Conservation (phyloP, 2,797 vertebrate species). For the Setipinna tenuifilis region DNA sequence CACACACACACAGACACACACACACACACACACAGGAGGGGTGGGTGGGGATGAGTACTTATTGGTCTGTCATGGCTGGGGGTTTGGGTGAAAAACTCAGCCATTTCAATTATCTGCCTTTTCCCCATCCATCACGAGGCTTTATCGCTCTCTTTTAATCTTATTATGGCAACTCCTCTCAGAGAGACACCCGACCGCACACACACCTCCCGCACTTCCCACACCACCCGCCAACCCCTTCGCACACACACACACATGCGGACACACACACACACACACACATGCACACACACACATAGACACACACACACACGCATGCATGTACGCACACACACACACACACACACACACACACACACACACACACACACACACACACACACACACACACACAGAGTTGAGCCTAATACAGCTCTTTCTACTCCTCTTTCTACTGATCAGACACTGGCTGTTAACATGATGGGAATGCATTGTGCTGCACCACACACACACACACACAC, state of each 20-base stretch:
- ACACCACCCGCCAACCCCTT: conserved; percentile 3
- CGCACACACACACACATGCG: background rate
- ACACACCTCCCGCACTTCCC: conserved; percentile 68
- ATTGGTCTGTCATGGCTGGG: background rate
- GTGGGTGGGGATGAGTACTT: conserved; percentile 61
- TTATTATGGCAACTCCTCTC: conserved; percentile 66
- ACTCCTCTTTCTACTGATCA: too few species aligned
- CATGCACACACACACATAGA: background rate
- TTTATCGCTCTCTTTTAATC: conserved; percentile 76
- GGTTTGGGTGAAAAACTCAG: conserved; percentile 34
- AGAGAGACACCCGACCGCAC: conserved; percentile 61
- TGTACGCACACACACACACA: background rate
- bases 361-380: background rate
- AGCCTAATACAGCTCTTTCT: too few species aligned
- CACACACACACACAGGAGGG: background rate
- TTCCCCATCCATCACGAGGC: conserved; percentile 73
- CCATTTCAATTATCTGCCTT: conserved; percentile 77
- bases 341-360: background rate
- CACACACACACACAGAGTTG: too few species aligned
- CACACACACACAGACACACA: background rate
- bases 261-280: background rate
- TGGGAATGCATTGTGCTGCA: too few species aligned
- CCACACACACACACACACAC: too few species aligned
- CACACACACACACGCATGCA: background rate
- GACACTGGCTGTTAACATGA: too few species aligned